phyloP scores from a whole-genome alignment of 1,140 invertebrate genomes.

The Nylanderia fulva region DNA sequence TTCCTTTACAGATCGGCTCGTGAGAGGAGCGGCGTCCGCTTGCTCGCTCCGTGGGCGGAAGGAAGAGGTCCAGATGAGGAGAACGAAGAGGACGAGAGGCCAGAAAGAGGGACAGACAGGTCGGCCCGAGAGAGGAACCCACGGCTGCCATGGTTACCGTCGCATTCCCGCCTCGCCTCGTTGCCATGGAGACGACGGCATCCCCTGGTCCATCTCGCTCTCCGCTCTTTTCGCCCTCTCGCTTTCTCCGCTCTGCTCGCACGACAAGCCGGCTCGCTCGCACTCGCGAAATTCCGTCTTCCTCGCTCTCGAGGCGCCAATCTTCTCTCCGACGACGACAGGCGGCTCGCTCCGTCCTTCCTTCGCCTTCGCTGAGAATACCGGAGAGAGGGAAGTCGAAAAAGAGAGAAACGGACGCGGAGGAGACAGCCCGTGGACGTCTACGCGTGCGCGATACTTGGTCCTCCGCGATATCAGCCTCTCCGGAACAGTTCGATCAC shows the following conservation, averaged over 20 bases:
- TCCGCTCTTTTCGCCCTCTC: constrained; percentile 29
- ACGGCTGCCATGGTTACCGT: constrained; percentile 86
- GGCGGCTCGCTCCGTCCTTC: constrained; percentile 59
- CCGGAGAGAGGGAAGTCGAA: constrained; percentile 67
- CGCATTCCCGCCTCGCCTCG: constrained; percentile 86
- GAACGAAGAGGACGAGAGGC: constrained; percentile 78
- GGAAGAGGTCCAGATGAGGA: constrained; percentile 81
- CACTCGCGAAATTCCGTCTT: constrained; percentile 57
- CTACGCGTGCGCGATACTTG: constrained; percentile 74
- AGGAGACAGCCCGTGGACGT: constrained; percentile 46
- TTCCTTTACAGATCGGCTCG: constrained; percentile 63
- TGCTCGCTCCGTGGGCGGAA: constrained; percentile 79
- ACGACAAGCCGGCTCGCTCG: constrained; percentile 27
- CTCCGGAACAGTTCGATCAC: constrained; percentile 67
- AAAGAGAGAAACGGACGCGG: constrained; percentile 75
- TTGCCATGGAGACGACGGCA: constrained; percentile 83
- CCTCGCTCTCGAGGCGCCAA: constrained; percentile 62
- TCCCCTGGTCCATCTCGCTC: constrained; percentile 49
- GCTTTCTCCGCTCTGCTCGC: constrained; percentile 32
- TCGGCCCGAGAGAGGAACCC: constrained; percentile 82
- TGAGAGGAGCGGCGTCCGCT: constrained; percentile 58
- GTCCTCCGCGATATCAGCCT: constrained; percentile 65
- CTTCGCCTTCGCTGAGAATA: constrained; percentile 72
- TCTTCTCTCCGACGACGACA: constrained; percentile 61
- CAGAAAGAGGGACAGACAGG: constrained; percentile 84